These are phyloP conservation scores for Apodemia mormo DNA, from an alignment of 2,888 invertebrate genomes.

Conservation along the genomic window DNA sequence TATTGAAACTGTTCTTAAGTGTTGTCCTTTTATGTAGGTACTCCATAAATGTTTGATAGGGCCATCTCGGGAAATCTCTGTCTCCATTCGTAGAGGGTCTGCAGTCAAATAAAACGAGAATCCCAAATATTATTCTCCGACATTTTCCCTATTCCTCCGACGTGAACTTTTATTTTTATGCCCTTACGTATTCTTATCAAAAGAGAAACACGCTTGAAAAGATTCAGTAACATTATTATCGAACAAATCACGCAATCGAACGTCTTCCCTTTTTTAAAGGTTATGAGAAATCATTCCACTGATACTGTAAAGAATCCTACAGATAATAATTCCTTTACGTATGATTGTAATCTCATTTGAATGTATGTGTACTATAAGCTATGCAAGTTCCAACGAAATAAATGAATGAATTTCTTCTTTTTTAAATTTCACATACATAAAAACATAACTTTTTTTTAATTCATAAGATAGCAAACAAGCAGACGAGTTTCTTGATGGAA, in stretches of 20 bases:
- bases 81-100: conserved; percentile 79
- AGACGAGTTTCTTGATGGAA: too few species aligned
- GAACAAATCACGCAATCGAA: conserved; percentile 69
- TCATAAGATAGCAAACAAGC: too few species aligned
- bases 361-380: too few species aligned
- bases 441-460: too few species aligned
- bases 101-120: conserved; percentile 80
- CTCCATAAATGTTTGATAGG: conserved; percentile 82
- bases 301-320: too few species aligned
- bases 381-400: too few species aligned
- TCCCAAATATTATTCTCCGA: conserved; percentile 80
- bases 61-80: conserved; percentile 81
- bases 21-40: conserved; percentile 80
- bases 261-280: conserved; percentile 30
- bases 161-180: conserved; percentile 82
- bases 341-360: too few species aligned
- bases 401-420: too few species aligned
- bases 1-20: conserved; percentile 79
- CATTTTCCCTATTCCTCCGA: conserved; percentile 77
- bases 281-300: conserved; percentile 5
- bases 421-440: too few species aligned
- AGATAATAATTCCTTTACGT: too few species aligned
- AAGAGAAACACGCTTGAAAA: conserved; percentile 70
- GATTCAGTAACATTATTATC: conserved; percentile 71
- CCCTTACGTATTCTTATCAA: conserved; percentile 79